Evolutionary conservation across 1,140 invertebrate genomes (phyloP).

Genomic region (Pogonomyrmex californicus): DNA sequence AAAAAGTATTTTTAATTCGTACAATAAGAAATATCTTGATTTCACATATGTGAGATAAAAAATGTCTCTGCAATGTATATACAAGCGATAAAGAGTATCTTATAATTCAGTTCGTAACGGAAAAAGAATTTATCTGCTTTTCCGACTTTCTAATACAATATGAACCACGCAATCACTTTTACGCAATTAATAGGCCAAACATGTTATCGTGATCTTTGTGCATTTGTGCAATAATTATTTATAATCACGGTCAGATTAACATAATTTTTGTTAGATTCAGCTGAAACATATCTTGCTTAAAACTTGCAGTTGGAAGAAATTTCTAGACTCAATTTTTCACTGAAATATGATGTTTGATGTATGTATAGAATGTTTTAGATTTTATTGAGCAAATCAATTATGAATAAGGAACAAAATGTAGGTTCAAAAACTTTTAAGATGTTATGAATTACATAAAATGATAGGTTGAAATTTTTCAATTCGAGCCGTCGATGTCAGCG

Average conservation of each 20-base stretch:
- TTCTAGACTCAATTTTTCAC: not conserved
- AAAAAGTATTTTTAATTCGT: not conserved
- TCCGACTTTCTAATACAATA: conserved; percentile 12
- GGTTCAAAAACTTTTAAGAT: not conserved
- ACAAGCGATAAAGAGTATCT: not conserved
- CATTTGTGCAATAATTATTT: conserved; percentile 30
- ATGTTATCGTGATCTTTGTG: not conserved
- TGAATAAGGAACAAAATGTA: not conserved
- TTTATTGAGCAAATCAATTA: not conserved
- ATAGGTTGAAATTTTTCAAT: not conserved
- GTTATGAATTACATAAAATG: not conserved
- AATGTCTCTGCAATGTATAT: not conserved
- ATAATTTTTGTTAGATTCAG: conserved; percentile 13
- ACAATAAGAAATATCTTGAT: not conserved
- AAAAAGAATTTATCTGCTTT: not conserved
- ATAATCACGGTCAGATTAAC: conserved; percentile 6
- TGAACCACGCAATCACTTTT: not conserved
- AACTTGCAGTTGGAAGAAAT: not conserved
- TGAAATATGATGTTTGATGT: not conserved
- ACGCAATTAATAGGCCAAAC: not conserved
- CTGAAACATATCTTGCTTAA: conserved; percentile 8
- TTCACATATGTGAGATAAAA: not conserved
- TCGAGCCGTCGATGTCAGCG: not conserved
- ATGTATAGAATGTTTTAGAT: not conserved
- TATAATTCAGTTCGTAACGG: not conserved